Evolutionary conservation across 37 sponge, comb jelly and placozoan species (phyloP).

Genomic region (Hexactinellida sp.): DNA sequence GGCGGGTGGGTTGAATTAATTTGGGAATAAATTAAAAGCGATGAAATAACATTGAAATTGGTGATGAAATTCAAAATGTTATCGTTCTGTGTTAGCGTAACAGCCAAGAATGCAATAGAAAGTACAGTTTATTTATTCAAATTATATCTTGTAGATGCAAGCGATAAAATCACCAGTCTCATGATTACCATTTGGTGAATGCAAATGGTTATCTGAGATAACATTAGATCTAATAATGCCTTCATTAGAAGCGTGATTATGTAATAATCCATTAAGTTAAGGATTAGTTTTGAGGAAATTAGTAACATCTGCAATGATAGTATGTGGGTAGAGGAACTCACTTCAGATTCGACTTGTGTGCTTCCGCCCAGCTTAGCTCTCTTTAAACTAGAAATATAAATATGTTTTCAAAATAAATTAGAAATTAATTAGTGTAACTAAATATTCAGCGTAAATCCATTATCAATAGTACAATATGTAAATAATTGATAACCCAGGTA

Average conservation of each 20-base stretch:
- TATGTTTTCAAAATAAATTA: neutral
- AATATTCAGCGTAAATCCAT: no score
- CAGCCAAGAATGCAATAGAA: no score
- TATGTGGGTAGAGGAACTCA: neutral
- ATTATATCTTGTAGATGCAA: neutral
- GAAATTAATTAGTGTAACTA: neutral
- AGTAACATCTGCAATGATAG: no score
- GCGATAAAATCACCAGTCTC: neutral
- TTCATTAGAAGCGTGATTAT: neutral
- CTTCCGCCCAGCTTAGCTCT: slow-evolving; percentile 10
- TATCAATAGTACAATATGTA: no score
- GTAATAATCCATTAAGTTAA: neutral
- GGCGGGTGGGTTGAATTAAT: neutral
- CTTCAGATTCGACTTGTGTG: neutral
- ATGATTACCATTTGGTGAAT: slow-evolving; percentile 10
- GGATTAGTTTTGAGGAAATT: neutral
- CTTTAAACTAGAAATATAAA: neutral
- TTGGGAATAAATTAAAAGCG: neutral
- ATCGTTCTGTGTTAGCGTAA: neutral
- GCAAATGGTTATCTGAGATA: neutral
- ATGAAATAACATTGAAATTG: neutral
- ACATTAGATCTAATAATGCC: neutral
- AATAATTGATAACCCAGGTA: no score
- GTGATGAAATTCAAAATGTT: neutral
- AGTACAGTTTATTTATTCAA: neutral